These are phyloP conservation scores for Formicarius rufipectus DNA, from an alignment of 2,113 vertebrate genomes.

Conservation along the genomic window DNA sequence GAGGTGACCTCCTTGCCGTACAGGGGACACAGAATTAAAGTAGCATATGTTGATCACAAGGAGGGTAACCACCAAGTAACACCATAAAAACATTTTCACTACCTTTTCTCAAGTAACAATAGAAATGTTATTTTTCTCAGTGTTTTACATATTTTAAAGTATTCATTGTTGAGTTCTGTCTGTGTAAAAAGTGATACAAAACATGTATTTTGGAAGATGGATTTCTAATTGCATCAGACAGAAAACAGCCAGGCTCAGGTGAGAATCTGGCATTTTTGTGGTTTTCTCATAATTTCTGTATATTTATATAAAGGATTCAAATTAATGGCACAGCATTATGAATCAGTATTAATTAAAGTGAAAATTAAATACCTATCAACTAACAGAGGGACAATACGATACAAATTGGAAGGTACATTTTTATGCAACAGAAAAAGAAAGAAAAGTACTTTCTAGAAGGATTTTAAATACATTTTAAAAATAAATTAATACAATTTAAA, in stretches of 20 bases:
- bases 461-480: slow-evolving; percentile 14
- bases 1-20: background rate
- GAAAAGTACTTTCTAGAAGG: background rate
- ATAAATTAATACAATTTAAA: slow-evolving; percentile 44
- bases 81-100: background rate
- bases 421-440: background rate
- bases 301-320: background rate
- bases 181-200: background rate
- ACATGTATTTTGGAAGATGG: background rate
- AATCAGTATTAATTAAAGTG: background rate
- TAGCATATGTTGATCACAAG: background rate
- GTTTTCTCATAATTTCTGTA: background rate
- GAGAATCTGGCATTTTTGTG: background rate
- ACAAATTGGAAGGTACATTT: background rate
- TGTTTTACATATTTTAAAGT: background rate
- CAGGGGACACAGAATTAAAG: background rate
- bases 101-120: background rate
- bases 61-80: background rate
- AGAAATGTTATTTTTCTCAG: accelerated
- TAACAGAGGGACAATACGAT: background rate
- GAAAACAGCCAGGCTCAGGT: background rate
- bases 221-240: background rate
- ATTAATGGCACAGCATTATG: background rate
- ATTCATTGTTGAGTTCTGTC: background rate
- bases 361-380: background rate